These are phyloP conservation scores for Boloria selene DNA, from an alignment of 2,888 invertebrate species.

Conservation along the genomic window DNA sequence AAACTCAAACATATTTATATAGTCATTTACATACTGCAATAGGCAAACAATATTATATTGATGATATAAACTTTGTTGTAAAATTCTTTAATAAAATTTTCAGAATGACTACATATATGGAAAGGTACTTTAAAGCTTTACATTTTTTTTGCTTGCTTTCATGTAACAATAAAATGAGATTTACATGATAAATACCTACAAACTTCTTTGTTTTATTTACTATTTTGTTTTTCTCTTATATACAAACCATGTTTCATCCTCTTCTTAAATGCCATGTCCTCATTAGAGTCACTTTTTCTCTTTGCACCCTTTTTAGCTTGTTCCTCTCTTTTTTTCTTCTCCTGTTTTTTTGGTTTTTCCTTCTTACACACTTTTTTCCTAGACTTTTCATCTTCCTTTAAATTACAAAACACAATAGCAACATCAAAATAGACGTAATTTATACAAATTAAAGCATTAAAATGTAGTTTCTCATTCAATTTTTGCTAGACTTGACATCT, in stretches of 20 bases:
- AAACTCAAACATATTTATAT: no score
- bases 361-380: constrained; percentile 53
- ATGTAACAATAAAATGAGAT: no score
- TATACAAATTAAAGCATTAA: not conserved
- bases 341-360: constrained; percentile 51
- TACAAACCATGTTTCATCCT: constrained; percentile 58
- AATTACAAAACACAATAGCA: constrained; percentile 34
- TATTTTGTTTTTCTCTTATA: no score
- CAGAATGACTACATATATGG: no score
- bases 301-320: constrained; percentile 56
- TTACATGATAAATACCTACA: no score
- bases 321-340: constrained; percentile 56
- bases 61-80: no score
- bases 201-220: no score
- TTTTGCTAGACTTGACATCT: constrained; percentile 53
- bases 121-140: no score
- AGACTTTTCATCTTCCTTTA: constrained; percentile 59
- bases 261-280: constrained; percentile 50
- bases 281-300: constrained; percentile 61
- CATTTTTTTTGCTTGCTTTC: no score
- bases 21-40: no score
- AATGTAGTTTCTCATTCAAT: constrained; percentile 15
- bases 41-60: no score
- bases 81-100: no score
- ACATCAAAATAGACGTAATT: not conserved